These are phyloP conservation scores for Prionailurus viverrinus DNA, from an alignment of 2,113 vertebrate genomes.

Conservation along the genomic window DNA sequence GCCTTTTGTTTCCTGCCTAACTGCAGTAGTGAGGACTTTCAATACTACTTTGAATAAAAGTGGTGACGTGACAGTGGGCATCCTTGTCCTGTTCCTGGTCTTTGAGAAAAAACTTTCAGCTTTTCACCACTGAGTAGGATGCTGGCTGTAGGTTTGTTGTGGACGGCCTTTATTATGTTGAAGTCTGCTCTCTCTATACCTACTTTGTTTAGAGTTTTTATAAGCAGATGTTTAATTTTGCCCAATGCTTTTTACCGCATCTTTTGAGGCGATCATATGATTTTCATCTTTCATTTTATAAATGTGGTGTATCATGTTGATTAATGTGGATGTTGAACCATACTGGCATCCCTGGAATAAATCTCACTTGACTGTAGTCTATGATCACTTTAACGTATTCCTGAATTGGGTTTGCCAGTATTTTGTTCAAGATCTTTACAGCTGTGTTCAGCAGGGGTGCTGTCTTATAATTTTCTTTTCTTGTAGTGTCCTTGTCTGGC, in stretches of 20 bases:
- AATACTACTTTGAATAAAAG: not conserved
- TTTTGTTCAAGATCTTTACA: not conserved
- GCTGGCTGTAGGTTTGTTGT: not conserved
- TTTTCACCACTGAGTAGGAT: not conserved
- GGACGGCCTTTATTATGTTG: not conserved
- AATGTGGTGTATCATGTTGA: not conserved
- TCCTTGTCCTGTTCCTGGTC: not conserved
- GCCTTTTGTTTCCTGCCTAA: not conserved
- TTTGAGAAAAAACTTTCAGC: not conserved
- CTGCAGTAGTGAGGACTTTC: not conserved
- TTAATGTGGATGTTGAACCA: not conserved
- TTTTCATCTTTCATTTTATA: not conserved
- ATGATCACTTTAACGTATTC: not conserved
- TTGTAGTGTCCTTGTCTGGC: not conserved
- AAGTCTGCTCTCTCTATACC: not conserved
- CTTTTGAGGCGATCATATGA: not conserved
- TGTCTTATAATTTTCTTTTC: not conserved
- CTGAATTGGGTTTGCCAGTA: not conserved
- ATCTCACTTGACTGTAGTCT: not conserved
- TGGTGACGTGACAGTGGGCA: not conserved
- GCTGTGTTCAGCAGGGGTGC: not conserved
- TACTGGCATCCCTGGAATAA: not conserved
- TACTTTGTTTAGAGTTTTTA: not conserved
- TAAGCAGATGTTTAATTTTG: not conserved
- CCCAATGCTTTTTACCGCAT: not conserved